Base-by-base conservation (phyloP, 1,140 invertebrate species). In the Papilio aristodemus region DNA sequence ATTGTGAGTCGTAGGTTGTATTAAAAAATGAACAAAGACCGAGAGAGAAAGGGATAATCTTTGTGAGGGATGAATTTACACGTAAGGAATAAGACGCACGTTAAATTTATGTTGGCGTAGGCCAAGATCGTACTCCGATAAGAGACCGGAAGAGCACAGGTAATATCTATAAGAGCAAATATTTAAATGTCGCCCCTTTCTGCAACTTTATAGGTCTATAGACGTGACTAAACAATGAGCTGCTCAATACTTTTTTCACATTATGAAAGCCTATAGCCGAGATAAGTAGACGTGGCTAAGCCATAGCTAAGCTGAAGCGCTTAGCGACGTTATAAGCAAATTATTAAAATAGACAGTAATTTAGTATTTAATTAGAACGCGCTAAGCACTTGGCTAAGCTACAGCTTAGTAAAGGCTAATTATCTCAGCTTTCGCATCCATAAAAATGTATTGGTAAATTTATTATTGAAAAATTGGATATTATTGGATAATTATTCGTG, bases 101-200 rank as follows among this genome's bases (percentile, higher is more conserved):
- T 41, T 63, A 73, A 63, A 75, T 68, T 79, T 78, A 84, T 84
- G 81, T 88, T 88, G 79, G 80, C 72, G 81, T 84, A 90, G 84
- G 84, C 85, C 19, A 72, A 77, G 76, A 85, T 78, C 58, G 76
- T 73, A 75, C 77, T 79, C 70, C 79, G 78, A 86, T 85, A 82
- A 78, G 71, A 37, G 46, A 66, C 73, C 72, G 77, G 79, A 85
- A 84, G 81, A 70, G 22, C 22, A 13, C 59, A 62, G 32, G 32
- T 62, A 62, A 39, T n/a, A 17, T 9, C 59, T 11, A 71, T 76
- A 69, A 77, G 74, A 36, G 71, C 46, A 54, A 54, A 54, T 54
- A 25, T 54, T 54, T 54, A 25, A 22, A 22, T 3, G 8, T 46
- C 43, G 43, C 10, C 46, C n/a, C 46, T 54, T 54, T 54, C 19